Evolutionary conservation across 2,113 vertebrate species (phyloP).

Genomic region (Ailuropoda melanoleuca): DNA sequence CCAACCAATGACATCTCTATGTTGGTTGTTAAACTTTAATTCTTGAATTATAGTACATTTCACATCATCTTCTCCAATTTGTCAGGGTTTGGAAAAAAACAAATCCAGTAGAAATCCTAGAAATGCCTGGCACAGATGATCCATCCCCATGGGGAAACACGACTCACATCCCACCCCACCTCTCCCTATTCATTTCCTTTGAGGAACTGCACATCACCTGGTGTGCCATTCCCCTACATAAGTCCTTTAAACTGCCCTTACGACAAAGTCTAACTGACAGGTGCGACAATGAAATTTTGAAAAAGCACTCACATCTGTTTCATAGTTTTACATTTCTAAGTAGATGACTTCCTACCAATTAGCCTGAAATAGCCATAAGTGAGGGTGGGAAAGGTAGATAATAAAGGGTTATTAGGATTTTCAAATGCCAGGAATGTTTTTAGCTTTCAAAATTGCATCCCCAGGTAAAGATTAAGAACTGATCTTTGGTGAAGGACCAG

Average conservation of each 20-base stretch:
- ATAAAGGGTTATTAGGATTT: background rate
- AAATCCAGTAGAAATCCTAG: background rate
- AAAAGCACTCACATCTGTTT: background rate
- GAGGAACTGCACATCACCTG: background rate
- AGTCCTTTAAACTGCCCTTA: background rate
- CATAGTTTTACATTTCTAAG: constrained; percentile 26
- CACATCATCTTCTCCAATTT: background rate
- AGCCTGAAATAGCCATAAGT: background rate
- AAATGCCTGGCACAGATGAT: background rate
- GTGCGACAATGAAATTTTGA: background rate
- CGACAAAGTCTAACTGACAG: background rate
- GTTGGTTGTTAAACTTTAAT: background rate
- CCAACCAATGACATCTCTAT: background rate
- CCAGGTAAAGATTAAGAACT: background rate
- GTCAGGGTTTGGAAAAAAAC: background rate
- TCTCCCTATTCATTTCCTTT: background rate
- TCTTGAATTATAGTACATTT: background rate
- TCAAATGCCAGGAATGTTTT: background rate
- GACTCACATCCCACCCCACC: background rate
- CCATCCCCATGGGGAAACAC: background rate
- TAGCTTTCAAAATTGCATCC: background rate
- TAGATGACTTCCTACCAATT: background rate
- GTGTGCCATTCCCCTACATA: background rate
- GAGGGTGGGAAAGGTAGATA: rapidly evolving
- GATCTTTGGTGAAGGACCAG: background rate